phyloP scores from a whole-genome alignment of 1,140 invertebrate genomes.

The Anadara kagoshimensis region DNA sequence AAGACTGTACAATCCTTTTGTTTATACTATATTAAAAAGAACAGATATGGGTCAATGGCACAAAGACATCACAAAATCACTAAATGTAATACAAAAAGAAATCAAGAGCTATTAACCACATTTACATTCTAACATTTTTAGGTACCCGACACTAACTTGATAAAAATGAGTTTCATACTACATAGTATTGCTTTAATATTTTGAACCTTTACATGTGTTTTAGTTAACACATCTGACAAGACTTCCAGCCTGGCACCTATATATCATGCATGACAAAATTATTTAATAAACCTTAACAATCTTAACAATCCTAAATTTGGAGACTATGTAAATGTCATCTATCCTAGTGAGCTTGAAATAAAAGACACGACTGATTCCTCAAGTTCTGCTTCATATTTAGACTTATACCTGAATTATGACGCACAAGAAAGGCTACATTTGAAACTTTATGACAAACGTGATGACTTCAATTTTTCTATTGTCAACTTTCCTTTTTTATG shows the following conservation, averaged over 20 bases:
- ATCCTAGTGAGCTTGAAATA: no score
- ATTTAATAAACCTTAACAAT: no score
- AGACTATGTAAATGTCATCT: no score
- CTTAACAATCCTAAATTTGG: background rate
- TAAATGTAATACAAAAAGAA: slow-evolving; percentile 10
- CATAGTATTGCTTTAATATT: slow-evolving; percentile 7
- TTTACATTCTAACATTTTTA: slow-evolving; percentile 7
- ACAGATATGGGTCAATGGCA: background rate
- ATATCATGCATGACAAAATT: background rate
- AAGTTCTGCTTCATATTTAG: no score
- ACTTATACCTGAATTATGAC: no score
- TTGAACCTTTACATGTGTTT: slow-evolving; percentile 5
- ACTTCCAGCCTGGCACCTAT: background rate
- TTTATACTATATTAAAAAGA: slow-evolving; percentile 11
- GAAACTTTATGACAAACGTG: no score
- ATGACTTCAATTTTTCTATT: no score
- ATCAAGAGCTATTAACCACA: slow-evolving; percentile 4
- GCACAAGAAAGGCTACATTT: no score
- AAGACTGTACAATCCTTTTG: background rate
- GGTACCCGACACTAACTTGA: slow-evolving; percentile 1
- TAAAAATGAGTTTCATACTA: slow-evolving; percentile 9
- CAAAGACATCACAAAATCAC: background rate
- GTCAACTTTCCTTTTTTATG: no score
- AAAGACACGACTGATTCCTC: no score
- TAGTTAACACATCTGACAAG: slow-evolving; percentile 6